These are phyloP conservation scores for Cephus cinctus DNA, from an alignment of 1,140 invertebrate genomes.

Conservation along the genomic window DNA sequence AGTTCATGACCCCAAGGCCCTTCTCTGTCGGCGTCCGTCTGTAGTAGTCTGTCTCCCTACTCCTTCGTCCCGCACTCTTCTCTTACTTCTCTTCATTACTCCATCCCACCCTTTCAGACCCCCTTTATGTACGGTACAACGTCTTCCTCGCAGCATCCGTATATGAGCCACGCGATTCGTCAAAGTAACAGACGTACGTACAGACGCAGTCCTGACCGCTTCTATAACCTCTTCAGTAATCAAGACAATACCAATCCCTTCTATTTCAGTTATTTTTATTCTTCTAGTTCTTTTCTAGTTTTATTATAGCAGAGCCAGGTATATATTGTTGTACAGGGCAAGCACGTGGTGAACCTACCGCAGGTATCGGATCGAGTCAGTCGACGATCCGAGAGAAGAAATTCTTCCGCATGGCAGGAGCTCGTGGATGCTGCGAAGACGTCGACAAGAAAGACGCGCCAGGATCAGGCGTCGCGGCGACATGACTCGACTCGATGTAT, in stretches of 20 bases:
- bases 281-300: too few relatives aligned
- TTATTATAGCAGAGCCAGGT: too few relatives aligned
- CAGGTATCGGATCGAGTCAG: neutral
- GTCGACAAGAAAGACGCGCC: neutral
- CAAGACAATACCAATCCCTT: too few relatives aligned
- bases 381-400: too few relatives aligned
- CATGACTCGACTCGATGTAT: neutral
- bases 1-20: conserved; percentile 36
- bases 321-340: too few relatives aligned
- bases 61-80: neutral
- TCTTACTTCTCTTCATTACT: conserved; percentile 4
- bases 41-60: neutral
- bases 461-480: neutral
- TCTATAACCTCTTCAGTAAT: too few relatives aligned
- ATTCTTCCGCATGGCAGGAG: neutral
- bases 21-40: neutral
- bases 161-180: conserved; percentile 30
- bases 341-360: too few relatives aligned
- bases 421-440: neutral
- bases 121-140: conserved; percentile 19
- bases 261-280: too few relatives aligned
- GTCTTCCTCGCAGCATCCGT: conserved; percentile 31
- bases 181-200: conserved; percentile 28
- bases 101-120: conserved; percentile 9
- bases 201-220: too few relatives aligned